phyloP scores from a whole-genome alignment of 37 sponge, comb jelly and placozoan species.

The Crambe crambe region DNA sequence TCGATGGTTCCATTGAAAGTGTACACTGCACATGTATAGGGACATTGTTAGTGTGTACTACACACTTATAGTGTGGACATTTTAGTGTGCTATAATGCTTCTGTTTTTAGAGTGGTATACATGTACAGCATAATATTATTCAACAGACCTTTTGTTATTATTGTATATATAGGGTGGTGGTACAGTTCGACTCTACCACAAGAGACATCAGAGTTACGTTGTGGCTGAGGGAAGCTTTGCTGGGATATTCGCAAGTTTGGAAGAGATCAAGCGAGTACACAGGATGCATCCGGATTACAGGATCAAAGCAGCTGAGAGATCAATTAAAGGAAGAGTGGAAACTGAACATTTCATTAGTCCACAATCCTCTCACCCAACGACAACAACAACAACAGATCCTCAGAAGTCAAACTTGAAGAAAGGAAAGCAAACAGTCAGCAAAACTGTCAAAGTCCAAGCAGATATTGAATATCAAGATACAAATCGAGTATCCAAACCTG shows the following conservation, averaged over 20 bases:
- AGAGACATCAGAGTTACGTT: neutral
- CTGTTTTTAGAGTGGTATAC: too few relatives aligned
- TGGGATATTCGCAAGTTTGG: neutral
- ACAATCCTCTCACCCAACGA: neutral
- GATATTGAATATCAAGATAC: neutral
- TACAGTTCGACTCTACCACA: constrained; percentile 4
- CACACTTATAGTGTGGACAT: too few relatives aligned
- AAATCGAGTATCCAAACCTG: neutral
- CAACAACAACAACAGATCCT: too few relatives aligned
- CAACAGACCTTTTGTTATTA: neutral
- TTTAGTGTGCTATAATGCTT: too few relatives aligned
- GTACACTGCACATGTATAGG: too few relatives aligned
- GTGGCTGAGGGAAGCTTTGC: constrained; percentile 6
- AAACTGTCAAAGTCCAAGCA: neutral
- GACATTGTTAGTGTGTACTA: too few relatives aligned
- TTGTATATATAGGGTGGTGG: neutral
- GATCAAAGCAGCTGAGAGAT: neutral
- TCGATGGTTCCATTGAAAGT: too few relatives aligned
- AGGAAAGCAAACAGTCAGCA: neutral
- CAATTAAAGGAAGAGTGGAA: neutral
- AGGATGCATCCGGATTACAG: neutral
- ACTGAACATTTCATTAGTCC: neutral
- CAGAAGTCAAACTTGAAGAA: too few relatives aligned
- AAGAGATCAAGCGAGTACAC: neutral
- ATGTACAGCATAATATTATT: too few relatives aligned